Conservation (phyloP, 2,113 vertebrate genomes). For the Osmerus mordax region DNA sequence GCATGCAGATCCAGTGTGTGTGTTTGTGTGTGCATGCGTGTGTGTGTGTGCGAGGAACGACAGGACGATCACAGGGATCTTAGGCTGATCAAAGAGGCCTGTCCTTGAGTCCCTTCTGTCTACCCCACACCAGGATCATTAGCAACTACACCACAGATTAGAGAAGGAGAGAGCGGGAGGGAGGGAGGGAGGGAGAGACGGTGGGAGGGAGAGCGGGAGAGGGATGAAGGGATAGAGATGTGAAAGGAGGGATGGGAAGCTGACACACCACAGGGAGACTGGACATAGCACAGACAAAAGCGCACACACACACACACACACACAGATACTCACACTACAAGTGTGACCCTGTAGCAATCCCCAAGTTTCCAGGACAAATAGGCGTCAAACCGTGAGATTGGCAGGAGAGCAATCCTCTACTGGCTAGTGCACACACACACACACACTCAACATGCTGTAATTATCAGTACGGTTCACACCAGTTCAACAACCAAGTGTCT, state of each 20-base stretch:
- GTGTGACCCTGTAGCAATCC: neutral
- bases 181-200: neutral
- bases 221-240: no score
- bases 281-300: neutral
- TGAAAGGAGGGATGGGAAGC: neutral
- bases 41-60: neutral
- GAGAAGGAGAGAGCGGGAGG: neutral
- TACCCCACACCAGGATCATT: neutral
- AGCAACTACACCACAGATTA: neutral
- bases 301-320: neutral
- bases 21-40: neutral
- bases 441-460: neutral
- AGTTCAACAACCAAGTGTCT: neutral
- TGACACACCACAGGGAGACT: neutral
- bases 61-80: neutral
- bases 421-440: neutral
- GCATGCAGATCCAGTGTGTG: neutral
- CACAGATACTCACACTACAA: neutral
- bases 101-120: neutral
- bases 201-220: neutral
- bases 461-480: neutral
- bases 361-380: conserved; percentile 1
- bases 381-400: neutral
- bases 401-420: neutral
- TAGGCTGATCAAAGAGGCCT: neutral